Evolutionary conservation across 2,113 vertebrate species (phyloP).

Genomic region (Holacanthus passer): DNA sequence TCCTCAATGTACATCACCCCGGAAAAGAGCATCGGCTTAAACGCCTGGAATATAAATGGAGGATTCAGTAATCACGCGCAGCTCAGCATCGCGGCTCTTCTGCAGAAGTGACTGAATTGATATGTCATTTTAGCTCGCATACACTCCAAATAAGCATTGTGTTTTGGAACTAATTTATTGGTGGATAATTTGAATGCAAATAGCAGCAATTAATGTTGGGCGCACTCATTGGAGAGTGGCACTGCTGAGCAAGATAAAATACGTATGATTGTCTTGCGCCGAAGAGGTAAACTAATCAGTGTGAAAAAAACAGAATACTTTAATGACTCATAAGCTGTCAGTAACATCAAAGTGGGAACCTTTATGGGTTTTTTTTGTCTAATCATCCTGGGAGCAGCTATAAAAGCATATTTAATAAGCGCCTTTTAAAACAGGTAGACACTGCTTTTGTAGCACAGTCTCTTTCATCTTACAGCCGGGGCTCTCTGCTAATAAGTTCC

Average conservation of each 20-base stretch:
- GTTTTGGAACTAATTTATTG: slow-evolving; percentile 65
- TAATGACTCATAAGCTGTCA: slow-evolving; percentile 69
- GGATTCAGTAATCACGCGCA: background rate
- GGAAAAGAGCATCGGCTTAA: slow-evolving; percentile 40
- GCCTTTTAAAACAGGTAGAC: slow-evolving; percentile 57
- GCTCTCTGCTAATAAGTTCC: slow-evolving; percentile 56
- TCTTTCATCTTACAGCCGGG: slow-evolving; percentile 56
- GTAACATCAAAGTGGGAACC: slow-evolving; percentile 61
- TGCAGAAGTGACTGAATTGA: slow-evolving; percentile 31
- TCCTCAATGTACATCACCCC: slow-evolving; percentile 16
- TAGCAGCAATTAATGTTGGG: slow-evolving; percentile 65
- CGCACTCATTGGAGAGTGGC: slow-evolving; percentile 33
- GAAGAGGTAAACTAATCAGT: slow-evolving; percentile 70
- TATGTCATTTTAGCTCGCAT: background rate
- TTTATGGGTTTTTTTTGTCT: slow-evolving; percentile 43
- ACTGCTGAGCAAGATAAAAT: slow-evolving; percentile 59
- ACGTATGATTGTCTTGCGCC: slow-evolving; percentile 49
- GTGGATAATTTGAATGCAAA: slow-evolving; percentile 73
- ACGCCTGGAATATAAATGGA: slow-evolving; percentile 38
- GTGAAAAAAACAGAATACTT: slow-evolving; percentile 33
- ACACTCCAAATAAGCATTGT: slow-evolving; percentile 27
- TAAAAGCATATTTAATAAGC: slow-evolving; percentile 72
- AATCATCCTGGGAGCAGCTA: slow-evolving; percentile 59
- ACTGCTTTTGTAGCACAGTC: slow-evolving; percentile 26
- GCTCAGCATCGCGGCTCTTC: background rate